Percentiles rank a stretch among this genome's conserved stretches.
Evolutionary conservation across 2,797 vertebrate species (phyloP).

Genomic region (Anguilla anguilla): DNA sequence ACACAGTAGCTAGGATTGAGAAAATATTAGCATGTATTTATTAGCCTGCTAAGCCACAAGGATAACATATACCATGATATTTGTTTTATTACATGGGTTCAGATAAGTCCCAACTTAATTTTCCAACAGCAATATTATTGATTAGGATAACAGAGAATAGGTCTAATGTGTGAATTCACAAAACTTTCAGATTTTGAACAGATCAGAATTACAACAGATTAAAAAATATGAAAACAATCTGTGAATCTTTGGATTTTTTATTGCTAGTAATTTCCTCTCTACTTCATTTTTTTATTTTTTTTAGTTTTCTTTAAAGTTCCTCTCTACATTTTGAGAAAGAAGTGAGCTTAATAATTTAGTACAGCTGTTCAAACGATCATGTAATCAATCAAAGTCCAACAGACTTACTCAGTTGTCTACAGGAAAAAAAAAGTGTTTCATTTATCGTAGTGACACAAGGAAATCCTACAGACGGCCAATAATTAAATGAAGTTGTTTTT

Average conservation of each 20-base stretch:
- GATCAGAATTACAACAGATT: slow-evolving; percentile 1
- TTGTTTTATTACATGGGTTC: background rate
- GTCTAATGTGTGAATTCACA: background rate
- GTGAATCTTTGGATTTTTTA: background rate
- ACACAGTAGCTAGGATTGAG: background rate
- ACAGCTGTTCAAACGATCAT: slow-evolving; percentile 17
- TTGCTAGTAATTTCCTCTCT: background rate
- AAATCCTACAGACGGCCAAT: background rate
- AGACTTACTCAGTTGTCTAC: slow-evolving; percentile 26
- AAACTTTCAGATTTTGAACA: background rate
- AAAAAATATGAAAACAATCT: slow-evolving; percentile 19
- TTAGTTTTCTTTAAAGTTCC: slow-evolving; percentile 20
- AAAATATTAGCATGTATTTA: background rate
- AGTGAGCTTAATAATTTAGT: slow-evolving; percentile 9
- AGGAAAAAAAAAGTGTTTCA: slow-evolving; percentile 30
- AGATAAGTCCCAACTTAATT: slow-evolving; percentile 8
- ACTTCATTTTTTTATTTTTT: background rate
- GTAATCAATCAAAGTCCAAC: slow-evolving; percentile 4
- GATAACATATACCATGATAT: background rate
- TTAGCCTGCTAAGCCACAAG: background rate
- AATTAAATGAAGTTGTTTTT: slow-evolving; percentile 27
- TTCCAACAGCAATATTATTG: slow-evolving; percentile 9
- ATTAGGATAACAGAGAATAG: background rate
- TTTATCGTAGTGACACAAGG: slow-evolving; percentile 13
- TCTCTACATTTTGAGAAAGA: background rate